phyloP scores from a whole-genome alignment of 2,797 vertebrate species.

The Danio aesculapii region DNA sequence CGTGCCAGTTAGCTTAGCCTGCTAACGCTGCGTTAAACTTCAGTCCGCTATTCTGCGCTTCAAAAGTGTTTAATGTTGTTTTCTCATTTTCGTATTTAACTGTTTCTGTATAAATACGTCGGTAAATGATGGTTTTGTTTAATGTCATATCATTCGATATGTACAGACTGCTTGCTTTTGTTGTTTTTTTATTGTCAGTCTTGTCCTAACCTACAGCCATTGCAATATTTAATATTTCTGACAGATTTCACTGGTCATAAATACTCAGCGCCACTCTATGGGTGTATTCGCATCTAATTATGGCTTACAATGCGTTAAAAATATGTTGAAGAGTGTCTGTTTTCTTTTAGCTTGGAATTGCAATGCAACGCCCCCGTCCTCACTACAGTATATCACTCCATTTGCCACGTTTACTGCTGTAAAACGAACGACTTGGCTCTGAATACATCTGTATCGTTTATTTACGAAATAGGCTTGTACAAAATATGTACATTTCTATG shows the following conservation, averaged over 20 bases:
- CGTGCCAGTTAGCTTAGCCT: slow-evolving; percentile 48
- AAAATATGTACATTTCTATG: neutral
- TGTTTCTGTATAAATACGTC: neutral
- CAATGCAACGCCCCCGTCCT: slow-evolving; percentile 32
- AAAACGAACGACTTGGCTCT: slow-evolving; percentile 13
- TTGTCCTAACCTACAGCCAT: neutral
- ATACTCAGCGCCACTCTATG: neutral
- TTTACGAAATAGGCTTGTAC: neutral
- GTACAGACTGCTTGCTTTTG: neutral
- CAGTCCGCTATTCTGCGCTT: neutral
- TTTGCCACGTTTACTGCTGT: slow-evolving; percentile 45
- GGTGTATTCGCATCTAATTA: neutral
- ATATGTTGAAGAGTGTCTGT: slow-evolving; percentile 15
- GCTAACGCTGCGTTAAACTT: slow-evolving; percentile 43
- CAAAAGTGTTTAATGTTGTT: neutral
- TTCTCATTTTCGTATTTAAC: neutral
- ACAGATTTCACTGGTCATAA: slow-evolving; percentile 14
- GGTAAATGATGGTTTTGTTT: neutral
- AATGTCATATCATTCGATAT: neutral
- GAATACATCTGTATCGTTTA: neutral
- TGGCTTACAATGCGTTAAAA: neutral
- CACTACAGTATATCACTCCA: neutral
- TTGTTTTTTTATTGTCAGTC: neutral
- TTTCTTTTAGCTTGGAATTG: slow-evolving; percentile 11
- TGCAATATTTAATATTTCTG: neutral